Conservation (phyloP, 2,113 vertebrate genomes). For the rat (Rattus norvegicus) region GRCr8 NC_086022.1:44311501-44312000, state of each 20-base stretch:
- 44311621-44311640: not conserved
- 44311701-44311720: not conserved
- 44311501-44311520: not conserved
- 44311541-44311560: not conserved
- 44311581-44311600: not conserved
- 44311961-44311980: not conserved
- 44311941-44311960: not conserved
- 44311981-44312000: not conserved
- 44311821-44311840: not conserved
- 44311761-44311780: not conserved
- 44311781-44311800: not conserved
- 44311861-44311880: not conserved
- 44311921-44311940: not conserved
- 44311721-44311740: not conserved
- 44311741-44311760: not conserved
- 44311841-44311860: not conserved
- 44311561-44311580: not conserved
- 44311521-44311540: not conserved
- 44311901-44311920: not conserved
- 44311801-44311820: not conserved
- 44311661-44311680: not conserved
- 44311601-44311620: not conserved
- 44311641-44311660: not conserved
- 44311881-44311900: not conserved
- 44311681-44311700: not conserved